phyloP scores from a whole-genome alignment of 1,140 invertebrate genomes.

The Acromyrmex echinatior region DNA sequence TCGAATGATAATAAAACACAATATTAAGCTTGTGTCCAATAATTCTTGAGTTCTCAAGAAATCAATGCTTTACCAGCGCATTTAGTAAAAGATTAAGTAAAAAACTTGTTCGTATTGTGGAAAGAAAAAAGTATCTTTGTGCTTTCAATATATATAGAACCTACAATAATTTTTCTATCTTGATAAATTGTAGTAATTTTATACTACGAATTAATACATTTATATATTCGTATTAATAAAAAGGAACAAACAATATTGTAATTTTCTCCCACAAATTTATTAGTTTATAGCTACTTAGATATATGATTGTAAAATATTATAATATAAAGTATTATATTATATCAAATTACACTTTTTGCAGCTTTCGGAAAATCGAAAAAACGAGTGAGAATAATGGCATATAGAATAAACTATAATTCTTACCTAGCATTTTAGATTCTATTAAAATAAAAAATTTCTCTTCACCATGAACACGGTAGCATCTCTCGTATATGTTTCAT shows the following conservation, averaged over 20 bases:
- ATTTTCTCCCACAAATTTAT: not conserved
- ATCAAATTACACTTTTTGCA: not conserved
- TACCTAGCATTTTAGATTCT: not conserved
- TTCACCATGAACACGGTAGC: not conserved
- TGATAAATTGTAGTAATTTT: not conserved
- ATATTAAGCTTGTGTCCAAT: not conserved
- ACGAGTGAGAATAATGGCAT: not conserved
- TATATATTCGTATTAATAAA: not conserved
- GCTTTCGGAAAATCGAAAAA: not conserved
- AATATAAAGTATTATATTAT: too few species aligned
- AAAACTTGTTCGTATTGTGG: not conserved
- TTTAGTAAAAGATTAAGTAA: not conserved
- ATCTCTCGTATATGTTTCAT: too few species aligned
- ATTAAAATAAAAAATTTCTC: not conserved
- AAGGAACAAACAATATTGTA: not conserved
- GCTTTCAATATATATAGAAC: not conserved
- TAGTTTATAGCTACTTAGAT: not conserved
- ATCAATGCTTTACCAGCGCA: not conserved
- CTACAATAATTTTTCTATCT: not conserved
- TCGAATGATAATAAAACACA: slow-evolving; percentile 19
- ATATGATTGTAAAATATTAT: too few species aligned
- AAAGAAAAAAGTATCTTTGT: not conserved
- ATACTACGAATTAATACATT: not conserved
- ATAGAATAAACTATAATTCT: not conserved
- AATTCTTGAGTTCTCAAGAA: slow-evolving; percentile 3